A percentile compares a stretch with the other conserved stretches of the same genome.
phyloP scores from a whole-genome alignment of 2,113 vertebrate species.

The Scolopax mira region DNA sequence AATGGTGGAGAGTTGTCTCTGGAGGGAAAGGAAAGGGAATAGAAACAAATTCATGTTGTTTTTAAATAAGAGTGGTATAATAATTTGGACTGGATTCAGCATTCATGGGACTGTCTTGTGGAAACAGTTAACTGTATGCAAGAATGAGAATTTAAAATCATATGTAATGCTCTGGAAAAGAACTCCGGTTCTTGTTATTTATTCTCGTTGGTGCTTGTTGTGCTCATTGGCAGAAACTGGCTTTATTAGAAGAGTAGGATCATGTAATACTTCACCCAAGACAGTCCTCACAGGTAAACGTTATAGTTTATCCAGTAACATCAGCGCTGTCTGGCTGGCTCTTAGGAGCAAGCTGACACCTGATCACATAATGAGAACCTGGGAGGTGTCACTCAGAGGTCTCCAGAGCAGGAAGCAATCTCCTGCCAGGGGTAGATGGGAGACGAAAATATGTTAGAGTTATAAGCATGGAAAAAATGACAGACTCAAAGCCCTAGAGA shows the following conservation, averaged over 20 bases:
- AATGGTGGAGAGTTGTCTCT: neutral
- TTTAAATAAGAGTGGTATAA: neutral
- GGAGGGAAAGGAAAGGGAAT: neutral
- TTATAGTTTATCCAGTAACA: neutral
- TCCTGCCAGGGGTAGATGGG: neutral
- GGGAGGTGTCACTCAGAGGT: neutral
- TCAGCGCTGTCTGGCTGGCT: neutral
- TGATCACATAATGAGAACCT: neutral
- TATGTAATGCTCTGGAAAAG: neutral
- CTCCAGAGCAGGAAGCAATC: neutral
- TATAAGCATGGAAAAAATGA: constrained; percentile 1
- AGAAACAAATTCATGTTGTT: neutral
- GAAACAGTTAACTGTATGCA: neutral
- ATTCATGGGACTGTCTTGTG: rapidly evolving
- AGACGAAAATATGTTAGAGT: neutral
- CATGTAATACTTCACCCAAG: neutral
- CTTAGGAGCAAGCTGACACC: neutral
- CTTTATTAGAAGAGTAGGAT: neutral
- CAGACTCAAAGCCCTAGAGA: neutral
- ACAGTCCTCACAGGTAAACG: neutral
- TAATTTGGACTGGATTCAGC: neutral
- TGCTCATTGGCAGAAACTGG: neutral
- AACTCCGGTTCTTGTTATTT: neutral
- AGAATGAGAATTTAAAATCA: neutral
- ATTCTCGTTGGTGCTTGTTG: neutral